phyloP scores from a whole-genome alignment of 2,888 invertebrate genomes.

The Papilio demoleus region DNA sequence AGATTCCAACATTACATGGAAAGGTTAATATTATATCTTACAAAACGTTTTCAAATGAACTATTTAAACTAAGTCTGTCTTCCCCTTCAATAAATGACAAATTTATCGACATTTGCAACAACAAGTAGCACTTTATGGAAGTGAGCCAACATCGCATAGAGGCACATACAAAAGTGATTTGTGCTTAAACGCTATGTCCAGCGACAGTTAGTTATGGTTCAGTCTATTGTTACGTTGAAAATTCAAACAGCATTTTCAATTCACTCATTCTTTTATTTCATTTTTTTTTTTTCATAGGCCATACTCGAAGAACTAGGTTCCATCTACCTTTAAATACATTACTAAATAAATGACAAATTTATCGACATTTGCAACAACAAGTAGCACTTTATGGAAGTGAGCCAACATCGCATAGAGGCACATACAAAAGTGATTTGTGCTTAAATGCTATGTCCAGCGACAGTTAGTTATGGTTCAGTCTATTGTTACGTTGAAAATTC shows the following conservation, averaged over 20 bases:
- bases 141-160: not conserved
- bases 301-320: no score
- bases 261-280: not conserved
- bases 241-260: not conserved
- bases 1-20: not conserved
- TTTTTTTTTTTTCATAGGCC: not conserved
- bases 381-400: conserved; percentile 17
- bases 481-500: conserved; percentile 4
- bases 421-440: conserved; percentile 29
- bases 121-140: conserved; percentile 25
- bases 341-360: no score
- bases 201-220: conserved; percentile 8
- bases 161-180: conserved; percentile 29
- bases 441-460: conserved; percentile 14
- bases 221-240: not conserved
- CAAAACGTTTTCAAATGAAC: no score
- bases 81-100: conserved; percentile 4
- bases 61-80: not conserved
- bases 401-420: not conserved
- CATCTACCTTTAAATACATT: no score
- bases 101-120: conserved; percentile 16
- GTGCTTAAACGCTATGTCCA: conserved; percentile 12
- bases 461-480: conserved; percentile 1
- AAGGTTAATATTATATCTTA: no score
- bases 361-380: conserved; percentile 17